These are phyloP conservation scores for Cladorhizidae sp. DNA, from an alignment of 37 sponge, comb jelly and placozoan species.

Conservation along the genomic window DNA sequence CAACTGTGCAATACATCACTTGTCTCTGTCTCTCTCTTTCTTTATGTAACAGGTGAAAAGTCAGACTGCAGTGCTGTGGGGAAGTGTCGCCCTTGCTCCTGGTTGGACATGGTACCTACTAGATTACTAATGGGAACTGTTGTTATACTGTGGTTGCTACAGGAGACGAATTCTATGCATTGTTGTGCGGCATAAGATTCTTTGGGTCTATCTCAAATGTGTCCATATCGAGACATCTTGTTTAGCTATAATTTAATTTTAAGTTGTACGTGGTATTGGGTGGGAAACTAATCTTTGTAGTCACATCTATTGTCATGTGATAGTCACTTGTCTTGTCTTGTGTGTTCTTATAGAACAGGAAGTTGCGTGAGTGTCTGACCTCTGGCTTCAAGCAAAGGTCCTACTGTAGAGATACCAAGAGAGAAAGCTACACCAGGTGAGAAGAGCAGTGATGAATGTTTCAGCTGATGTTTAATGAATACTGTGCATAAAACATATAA, in stretches of 20 bases:
- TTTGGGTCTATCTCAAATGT: too few species aligned
- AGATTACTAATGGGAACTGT: too few species aligned
- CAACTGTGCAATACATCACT: neutral
- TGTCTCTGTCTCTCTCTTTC: neutral
- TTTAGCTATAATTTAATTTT: too few species aligned
- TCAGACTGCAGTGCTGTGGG: conserved; percentile 16
- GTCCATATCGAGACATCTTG: too few species aligned
- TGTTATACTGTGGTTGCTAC: too few species aligned
- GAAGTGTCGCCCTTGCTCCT: conserved; percentile 53
- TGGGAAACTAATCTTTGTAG: too few species aligned
- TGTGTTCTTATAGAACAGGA: neutral
- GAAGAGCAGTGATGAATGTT: neutral
- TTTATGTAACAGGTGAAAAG: neutral
- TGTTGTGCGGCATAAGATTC: too few species aligned
- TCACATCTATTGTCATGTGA: neutral
- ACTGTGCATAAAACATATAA: too few species aligned
- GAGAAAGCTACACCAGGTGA: conserved; percentile 37
- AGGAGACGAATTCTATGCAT: too few species aligned
- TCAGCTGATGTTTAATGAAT: too few species aligned
- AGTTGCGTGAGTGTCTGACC: conserved; percentile 28
- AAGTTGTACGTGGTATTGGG: too few species aligned
- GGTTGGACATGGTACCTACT: conserved; percentile 53
- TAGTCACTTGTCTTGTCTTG: neutral
- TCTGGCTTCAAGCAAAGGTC: conserved; percentile 51
- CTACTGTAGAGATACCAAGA: conserved; percentile 26